A percentile compares a stretch with the other conserved stretches of the same genome.
Evolutionary conservation across 2,797 vertebrate genomes (phyloP).

Genomic region (Muraenolepis orangiensis): DNA sequence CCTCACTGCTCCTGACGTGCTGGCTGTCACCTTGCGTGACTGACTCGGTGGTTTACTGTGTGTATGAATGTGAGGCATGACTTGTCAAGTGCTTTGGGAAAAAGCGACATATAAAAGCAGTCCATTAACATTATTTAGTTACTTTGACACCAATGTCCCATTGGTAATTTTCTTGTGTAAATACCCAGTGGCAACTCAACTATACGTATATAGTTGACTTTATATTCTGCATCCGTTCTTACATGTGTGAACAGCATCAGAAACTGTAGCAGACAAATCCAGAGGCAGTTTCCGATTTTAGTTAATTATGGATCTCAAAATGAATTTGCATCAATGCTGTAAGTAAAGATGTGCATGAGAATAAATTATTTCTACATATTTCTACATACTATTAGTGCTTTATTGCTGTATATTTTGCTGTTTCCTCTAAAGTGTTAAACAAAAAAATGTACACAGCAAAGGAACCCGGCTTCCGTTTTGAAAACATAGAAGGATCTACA

Average conservation of each 20-base stretch:
- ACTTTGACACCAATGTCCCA: neutral
- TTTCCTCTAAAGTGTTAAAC: neutral
- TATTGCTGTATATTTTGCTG: neutral
- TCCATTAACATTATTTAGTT: no score
- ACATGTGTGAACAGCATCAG: neutral
- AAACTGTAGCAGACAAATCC: neutral
- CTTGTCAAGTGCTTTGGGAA: no score
- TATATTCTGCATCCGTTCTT: neutral
- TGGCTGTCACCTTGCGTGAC: no score
- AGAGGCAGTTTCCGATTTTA: neutral
- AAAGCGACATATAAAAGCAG: no score
- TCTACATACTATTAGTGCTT: no score
- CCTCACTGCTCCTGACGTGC: no score
- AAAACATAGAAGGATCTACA: neutral
- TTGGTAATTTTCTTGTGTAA: neutral
- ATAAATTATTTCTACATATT: neutral
- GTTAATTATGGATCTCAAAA: neutral
- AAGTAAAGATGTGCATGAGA: neutral
- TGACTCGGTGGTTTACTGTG: no score
- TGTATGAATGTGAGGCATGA: no score
- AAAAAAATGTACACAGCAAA: no score
- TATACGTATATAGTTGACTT: neutral
- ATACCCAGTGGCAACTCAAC: neutral
- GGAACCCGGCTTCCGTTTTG: no score
- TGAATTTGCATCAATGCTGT: neutral